Conservation (phyloP, 1,140 invertebrate species). For the Lineus longissimus region DNA sequence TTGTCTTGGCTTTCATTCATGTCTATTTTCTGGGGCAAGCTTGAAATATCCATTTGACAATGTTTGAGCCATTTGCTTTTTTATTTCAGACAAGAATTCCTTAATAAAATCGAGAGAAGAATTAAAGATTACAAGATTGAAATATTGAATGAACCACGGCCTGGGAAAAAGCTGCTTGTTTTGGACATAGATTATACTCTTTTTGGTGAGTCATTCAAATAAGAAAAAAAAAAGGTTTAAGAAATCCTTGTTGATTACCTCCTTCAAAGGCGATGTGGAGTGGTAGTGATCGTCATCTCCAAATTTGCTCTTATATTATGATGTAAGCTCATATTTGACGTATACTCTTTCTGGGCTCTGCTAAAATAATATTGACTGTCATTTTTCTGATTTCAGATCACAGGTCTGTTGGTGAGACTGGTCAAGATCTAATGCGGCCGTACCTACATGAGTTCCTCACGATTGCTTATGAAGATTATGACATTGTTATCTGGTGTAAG, state of each 20-base stretch:
- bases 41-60: neutral
- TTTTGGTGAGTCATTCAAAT: conserved; percentile 59
- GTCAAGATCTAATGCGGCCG: conserved; percentile 87
- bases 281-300: too few species aligned
- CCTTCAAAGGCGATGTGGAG: too few species aligned
- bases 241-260: too few species aligned
- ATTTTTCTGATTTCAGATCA: conserved; percentile 65
- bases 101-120: conserved; percentile 69
- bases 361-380: neutral
- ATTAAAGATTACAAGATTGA: conserved; percentile 83
- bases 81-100: conserved; percentile 59
- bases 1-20: neutral
- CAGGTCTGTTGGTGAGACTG: conserved; percentile 82
- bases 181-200: conserved; percentile 96
- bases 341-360: too few species aligned
- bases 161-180: conserved; percentile 85
- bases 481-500: conserved; percentile 62
- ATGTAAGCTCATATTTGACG: neutral
- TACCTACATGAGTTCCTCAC: conserved; percentile 92
- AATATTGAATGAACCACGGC: conserved; percentile 74
- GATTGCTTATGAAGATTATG: conserved; percentile 75
- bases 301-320: neutral
- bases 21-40: neutral
- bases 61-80: conserved; percentile 12
- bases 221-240: neutral